phyloP scores from a whole-genome alignment of 2,797 vertebrate genomes.

The Anguilla marmorata region DNA sequence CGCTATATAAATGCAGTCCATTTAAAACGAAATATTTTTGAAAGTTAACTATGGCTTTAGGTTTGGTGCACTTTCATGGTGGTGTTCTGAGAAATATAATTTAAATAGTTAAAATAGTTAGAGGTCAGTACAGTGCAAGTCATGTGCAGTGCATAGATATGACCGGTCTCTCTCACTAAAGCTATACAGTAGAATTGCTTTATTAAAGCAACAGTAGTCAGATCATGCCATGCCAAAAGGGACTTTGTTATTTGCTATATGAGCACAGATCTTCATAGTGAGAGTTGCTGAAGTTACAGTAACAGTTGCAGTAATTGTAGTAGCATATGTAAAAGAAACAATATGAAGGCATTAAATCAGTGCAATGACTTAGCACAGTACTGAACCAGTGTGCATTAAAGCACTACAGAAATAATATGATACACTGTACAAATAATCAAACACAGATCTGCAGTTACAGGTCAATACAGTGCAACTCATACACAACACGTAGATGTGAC shows the following conservation, averaged over 20 bases:
- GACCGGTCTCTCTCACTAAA: too few relatives aligned
- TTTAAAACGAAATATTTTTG: too few relatives aligned
- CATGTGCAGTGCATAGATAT: too few relatives aligned
- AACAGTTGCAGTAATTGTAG: neutral
- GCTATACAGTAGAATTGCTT: too few relatives aligned
- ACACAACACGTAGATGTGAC: constrained; percentile 72
- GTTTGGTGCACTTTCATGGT: too few relatives aligned
- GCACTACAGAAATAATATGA: neutral
- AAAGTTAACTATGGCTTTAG: too few relatives aligned
- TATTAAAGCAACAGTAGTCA: neutral
- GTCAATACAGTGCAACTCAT: constrained; percentile 68
- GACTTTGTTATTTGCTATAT: neutral
- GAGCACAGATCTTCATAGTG: neutral
- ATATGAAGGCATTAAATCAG: neutral
- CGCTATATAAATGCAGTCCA: too few relatives aligned
- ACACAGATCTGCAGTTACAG: constrained; percentile 15
- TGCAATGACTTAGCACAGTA: neutral
- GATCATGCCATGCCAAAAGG: neutral
- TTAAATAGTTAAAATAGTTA: too few relatives aligned
- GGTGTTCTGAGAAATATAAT: too few relatives aligned
- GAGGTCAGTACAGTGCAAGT: too few relatives aligned
- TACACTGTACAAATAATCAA: neutral
- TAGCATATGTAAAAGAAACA: neutral
- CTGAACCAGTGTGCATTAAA: neutral
- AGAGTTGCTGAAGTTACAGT: neutral